A percentile compares a stretch with the other conserved stretches of the same genome.
Evolutionary conservation across 2,888 invertebrate species (phyloP).

Genomic region (Eupithecia dodoneata): DNA sequence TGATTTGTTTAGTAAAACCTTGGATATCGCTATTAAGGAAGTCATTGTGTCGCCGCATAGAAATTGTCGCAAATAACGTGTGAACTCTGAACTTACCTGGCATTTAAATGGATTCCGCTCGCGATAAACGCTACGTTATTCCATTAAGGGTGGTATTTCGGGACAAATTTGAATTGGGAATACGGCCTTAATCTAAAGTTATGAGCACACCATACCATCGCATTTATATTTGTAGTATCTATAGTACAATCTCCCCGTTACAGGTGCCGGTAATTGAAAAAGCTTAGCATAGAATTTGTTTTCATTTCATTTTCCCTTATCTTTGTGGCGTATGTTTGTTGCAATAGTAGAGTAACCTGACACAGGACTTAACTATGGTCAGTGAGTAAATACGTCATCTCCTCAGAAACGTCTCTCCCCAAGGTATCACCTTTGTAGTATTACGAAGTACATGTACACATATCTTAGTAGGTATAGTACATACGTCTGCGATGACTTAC

Average conservation of each 20-base stretch:
- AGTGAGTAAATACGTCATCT: constrained; percentile 49
- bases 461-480: neutral
- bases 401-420: constrained; percentile 58
- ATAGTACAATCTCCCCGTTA: constrained; percentile 35
- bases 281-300: constrained; percentile 31
- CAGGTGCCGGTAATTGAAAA: constrained; percentile 38
- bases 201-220: constrained; percentile 38
- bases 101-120: constrained; percentile 39
- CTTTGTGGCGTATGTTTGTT: neutral
- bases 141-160: constrained; percentile 46
- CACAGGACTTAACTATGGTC: constrained; percentile 52
- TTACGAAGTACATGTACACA: neutral
- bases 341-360: constrained; percentile 52
- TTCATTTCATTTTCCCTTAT: constrained; percentile 22
- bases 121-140: constrained; percentile 42
- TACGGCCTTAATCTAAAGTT: constrained; percentile 42
- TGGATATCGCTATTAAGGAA: neutral
- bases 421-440: constrained; percentile 59
- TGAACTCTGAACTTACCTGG: constrained; percentile 38
- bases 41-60: constrained; percentile 2
- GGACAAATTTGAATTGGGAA: constrained; percentile 45
- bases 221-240: constrained; percentile 31
- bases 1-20: neutral
- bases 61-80: constrained; percentile 27
- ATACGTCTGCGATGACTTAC: constrained; percentile 48